phyloP scores from a whole-genome alignment of 2,113 vertebrate species.

The Microcebus jonahi region DNA sequence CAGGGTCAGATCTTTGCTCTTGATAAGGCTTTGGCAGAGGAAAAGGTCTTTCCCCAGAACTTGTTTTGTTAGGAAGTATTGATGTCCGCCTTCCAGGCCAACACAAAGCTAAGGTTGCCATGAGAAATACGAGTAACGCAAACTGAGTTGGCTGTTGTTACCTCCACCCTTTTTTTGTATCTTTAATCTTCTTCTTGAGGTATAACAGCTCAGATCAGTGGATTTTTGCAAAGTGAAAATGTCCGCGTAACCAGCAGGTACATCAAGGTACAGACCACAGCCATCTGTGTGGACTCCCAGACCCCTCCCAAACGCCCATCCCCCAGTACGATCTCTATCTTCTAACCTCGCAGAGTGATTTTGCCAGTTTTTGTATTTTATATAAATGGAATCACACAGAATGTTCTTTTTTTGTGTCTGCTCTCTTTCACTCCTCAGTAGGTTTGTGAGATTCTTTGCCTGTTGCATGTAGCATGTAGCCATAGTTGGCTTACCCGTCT shows the following conservation, averaged over 20 bases:
- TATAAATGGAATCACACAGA: background rate
- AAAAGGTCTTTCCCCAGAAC: background rate
- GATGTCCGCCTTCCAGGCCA: background rate
- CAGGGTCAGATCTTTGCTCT: background rate
- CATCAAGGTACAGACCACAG: background rate
- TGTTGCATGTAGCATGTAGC: fast-evolving
- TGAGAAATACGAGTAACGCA: background rate
- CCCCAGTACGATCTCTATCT: background rate
- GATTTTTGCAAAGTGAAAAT: background rate
- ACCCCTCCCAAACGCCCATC: background rate
- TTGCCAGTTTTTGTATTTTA: background rate
- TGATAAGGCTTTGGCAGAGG: background rate
- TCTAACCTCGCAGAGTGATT: background rate
- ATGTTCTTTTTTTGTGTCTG: background rate
- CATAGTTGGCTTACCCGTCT: background rate
- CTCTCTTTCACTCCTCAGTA: background rate
- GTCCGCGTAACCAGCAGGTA: background rate
- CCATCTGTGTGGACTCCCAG: fast-evolving
- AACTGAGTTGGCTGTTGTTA: background rate
- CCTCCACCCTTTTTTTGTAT: background rate
- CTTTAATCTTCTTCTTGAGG: background rate
- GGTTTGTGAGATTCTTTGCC: background rate
- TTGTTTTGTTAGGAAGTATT: background rate
- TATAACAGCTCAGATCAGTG: background rate
- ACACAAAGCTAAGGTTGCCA: background rate